phyloP scores from a whole-genome alignment of 2,888 invertebrate species.

The Epinotia ramella region DNA sequence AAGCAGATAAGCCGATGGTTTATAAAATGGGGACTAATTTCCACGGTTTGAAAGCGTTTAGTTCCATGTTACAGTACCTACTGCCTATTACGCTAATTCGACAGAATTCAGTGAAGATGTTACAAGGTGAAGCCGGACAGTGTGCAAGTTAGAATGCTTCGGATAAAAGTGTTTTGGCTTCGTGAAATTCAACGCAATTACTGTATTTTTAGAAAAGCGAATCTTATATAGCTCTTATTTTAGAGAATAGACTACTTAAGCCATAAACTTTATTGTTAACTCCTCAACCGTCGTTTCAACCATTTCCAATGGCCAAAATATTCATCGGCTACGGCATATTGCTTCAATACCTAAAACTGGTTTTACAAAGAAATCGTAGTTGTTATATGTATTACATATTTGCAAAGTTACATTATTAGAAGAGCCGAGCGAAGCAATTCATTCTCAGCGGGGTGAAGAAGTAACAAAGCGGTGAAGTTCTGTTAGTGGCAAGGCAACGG shows the following conservation, averaged over 20 bases:
- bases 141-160: conserved; percentile 11
- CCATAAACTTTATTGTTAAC: not conserved
- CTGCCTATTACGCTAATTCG: conserved; percentile 12
- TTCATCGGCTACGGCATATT: not conserved
- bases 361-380: not conserved
- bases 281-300: not conserved
- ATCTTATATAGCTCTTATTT: not conserved
- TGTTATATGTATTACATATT: not conserved
- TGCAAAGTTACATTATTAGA: conserved; percentile 50
- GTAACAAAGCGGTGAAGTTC: conserved; percentile 79
- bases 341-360: not conserved
- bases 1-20: conserved; percentile 76
- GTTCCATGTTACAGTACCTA: conserved; percentile 32
- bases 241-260: not conserved
- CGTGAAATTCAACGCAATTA: conserved; percentile 2
- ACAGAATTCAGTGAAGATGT: conserved; percentile 19
- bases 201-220: conserved; percentile 3
- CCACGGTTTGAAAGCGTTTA: conserved; percentile 51
- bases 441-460: conserved; percentile 83
- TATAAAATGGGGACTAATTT: conserved; percentile 62
- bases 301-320: not conserved
- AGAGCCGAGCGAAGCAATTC: conserved; percentile 82
- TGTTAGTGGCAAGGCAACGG: conserved; percentile 84
- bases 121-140: conserved; percentile 8
- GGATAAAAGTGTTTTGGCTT: conserved; percentile 22